Evolutionary conservation across 1,140 invertebrate genomes (phyloP).

Genomic region (Aphelenchoides besseyi): DNA sequence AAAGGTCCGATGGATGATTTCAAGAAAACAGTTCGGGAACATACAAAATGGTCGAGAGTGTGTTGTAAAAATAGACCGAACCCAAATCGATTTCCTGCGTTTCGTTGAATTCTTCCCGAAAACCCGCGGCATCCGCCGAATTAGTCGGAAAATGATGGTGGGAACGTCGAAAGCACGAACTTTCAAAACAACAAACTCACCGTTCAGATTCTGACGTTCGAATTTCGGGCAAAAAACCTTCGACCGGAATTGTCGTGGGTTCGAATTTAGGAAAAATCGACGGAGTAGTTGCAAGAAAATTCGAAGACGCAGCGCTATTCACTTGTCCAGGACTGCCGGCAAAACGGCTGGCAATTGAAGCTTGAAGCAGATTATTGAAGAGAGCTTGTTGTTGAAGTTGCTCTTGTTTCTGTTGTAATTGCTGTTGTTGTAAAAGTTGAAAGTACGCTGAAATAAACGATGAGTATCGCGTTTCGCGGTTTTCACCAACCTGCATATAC

Average conservation of each 20-base stretch:
- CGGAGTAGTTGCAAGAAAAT: background rate
- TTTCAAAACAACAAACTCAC: background rate
- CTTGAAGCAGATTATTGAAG: conserved; percentile 8
- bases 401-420: background rate
- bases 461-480: background rate
- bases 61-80: conserved; percentile 13
- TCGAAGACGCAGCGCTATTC: background rate
- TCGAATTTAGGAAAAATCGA: conserved; percentile 7
- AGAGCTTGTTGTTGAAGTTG: conserved; percentile 12
- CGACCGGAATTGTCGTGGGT: background rate
- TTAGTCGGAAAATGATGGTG: background rate
- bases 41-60: conserved; percentile 2
- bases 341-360: background rate
- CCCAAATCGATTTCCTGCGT: background rate
- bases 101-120: conserved; percentile 5
- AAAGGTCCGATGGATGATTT: background rate
- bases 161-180: background rate
- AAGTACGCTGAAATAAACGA: conserved; percentile 15
- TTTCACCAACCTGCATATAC: conserved; percentile 13
- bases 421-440: conserved; percentile 15
- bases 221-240: background rate
- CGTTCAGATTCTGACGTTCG: conserved; percentile 13
- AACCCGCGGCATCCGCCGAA: background rate
- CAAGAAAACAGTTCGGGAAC: background rate
- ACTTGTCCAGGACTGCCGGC: background rate